phyloP scores from a whole-genome alignment of 2,797 vertebrate species.

The Garrulus glandarius region DNA sequence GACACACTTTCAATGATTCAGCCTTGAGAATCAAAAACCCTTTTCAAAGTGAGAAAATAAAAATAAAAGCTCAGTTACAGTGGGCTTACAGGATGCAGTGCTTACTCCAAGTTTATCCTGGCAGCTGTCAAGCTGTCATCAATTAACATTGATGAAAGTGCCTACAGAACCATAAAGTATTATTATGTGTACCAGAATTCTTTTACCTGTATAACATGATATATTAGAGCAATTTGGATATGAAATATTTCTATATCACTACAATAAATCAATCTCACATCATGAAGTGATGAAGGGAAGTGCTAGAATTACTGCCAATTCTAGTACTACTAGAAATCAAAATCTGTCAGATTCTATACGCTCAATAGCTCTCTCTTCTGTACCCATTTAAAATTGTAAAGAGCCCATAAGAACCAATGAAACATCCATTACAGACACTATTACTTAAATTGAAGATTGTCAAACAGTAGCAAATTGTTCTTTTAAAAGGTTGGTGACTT shows the following conservation, averaged over 20 bases:
- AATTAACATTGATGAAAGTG: not conserved
- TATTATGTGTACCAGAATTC: not conserved
- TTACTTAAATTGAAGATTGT: not conserved
- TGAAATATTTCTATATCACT: conserved; percentile 28
- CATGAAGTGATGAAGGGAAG: conserved; percentile 18
- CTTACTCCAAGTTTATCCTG: not conserved
- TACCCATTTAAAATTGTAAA: not conserved
- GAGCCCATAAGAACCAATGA: not conserved
- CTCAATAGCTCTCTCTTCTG: not conserved
- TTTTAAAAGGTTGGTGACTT: not conserved
- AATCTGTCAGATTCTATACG: not conserved
- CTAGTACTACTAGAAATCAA: conserved; percentile 20
- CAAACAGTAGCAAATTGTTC: not conserved
- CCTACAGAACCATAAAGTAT: conserved; percentile 9
- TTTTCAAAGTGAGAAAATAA: not conserved
- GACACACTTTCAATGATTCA: not conserved
- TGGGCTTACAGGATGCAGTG: not conserved
- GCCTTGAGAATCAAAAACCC: not conserved
- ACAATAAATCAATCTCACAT: conserved; percentile 26
- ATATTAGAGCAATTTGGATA: conserved; percentile 22
- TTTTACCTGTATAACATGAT: conserved; percentile 30
- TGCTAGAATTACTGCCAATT: conserved; percentile 33
- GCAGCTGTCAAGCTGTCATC: conserved; percentile 1
- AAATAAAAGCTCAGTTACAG: not conserved
- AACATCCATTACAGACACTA: not conserved